Conservation (phyloP, 1,140 invertebrate species). For the Bradynema listronoti region DNA sequence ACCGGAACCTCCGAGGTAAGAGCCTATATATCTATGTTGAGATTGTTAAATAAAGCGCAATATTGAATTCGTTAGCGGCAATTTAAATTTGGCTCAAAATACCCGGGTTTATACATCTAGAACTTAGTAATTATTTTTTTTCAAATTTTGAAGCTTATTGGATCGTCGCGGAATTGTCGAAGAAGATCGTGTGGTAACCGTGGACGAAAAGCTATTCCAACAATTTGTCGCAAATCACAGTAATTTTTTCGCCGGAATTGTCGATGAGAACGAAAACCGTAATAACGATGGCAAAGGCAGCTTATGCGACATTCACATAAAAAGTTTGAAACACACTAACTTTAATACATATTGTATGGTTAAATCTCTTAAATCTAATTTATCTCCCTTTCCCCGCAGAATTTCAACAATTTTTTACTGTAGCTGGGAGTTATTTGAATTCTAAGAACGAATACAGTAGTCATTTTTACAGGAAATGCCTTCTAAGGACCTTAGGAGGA, state of each 20-base stretch:
- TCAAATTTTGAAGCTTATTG: slow-evolving; percentile 4
- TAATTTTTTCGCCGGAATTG: not conserved
- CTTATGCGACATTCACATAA: not conserved
- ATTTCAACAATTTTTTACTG: too few relatives aligned
- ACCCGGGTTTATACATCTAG: not conserved
- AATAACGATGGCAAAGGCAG: not conserved
- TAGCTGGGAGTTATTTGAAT: too few relatives aligned
- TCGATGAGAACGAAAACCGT: not conserved
- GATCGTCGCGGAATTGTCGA: not conserved
- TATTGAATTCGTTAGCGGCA: not conserved
- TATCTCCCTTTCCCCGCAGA: too few relatives aligned
- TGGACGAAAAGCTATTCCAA: not conserved
- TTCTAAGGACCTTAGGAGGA: too few relatives aligned
- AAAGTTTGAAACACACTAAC: not conserved
- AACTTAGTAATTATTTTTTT: not conserved
- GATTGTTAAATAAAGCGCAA: not conserved
- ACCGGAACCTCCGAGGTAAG: slow-evolving; percentile 38
- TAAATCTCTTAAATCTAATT: too few relatives aligned
- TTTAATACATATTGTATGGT: not conserved
- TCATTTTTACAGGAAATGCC: too few relatives aligned
- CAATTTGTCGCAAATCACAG: not conserved
- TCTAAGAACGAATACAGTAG: too few relatives aligned
- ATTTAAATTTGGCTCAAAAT: not conserved
- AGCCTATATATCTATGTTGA: not conserved
- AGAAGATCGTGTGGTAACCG: not conserved